Percentiles rank a stretch among this genome's conserved stretches.
Conservation (phyloP, 2,888 invertebrate species). For the Agrochola litura region DNA sequence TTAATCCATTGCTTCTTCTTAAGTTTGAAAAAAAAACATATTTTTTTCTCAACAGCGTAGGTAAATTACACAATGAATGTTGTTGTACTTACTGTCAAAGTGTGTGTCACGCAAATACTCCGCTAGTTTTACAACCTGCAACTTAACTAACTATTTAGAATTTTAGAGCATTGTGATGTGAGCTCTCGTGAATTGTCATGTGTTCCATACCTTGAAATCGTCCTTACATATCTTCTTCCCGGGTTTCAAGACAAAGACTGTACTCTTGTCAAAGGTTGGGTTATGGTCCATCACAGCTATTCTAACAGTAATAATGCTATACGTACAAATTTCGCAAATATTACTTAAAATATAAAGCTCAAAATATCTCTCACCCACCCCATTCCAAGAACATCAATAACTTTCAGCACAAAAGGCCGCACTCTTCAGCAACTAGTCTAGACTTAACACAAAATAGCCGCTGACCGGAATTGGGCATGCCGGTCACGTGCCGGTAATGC, state of each 20-base stretch:
- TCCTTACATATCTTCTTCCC: rapidly evolving
- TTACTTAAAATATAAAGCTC: background rate
- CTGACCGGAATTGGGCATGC: constrained; percentile 28
- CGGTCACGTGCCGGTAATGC: constrained; percentile 62
- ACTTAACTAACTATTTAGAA: background rate
- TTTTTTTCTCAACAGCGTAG: background rate
- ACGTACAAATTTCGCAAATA: background rate
- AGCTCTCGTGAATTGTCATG: background rate
- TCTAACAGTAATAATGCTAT: background rate
- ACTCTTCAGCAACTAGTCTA: constrained; percentile 41
- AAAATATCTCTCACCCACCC: background rate
- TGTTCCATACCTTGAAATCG: background rate
- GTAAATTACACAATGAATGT: background rate
- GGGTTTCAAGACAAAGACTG: background rate
- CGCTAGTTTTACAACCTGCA: background rate
- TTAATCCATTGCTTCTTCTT: background rate
- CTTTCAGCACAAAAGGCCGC: constrained; percentile 8
- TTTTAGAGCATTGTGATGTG: background rate
- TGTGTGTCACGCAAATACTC: background rate
- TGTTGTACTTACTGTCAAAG: background rate
- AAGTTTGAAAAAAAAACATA: too few relatives aligned
- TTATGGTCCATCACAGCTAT: background rate
- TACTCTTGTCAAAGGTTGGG: background rate
- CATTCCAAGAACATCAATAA: constrained; percentile 22
- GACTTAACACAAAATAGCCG: constrained; percentile 29